These are phyloP conservation scores for Myotis vivesi DNA, from an alignment of 2,797 vertebrate genomes.

Conservation along the genomic window DNA sequence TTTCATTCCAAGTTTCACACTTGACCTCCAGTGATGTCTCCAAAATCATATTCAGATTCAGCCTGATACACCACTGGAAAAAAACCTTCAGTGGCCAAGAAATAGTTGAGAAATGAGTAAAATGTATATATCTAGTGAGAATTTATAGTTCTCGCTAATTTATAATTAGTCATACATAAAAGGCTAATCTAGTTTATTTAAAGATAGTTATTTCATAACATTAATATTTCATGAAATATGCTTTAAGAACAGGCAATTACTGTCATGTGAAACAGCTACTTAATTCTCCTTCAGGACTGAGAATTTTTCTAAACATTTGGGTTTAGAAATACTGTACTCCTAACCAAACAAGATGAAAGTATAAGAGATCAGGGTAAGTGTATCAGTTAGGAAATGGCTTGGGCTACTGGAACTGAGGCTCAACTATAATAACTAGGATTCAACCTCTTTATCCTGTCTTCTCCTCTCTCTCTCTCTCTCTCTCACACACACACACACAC, in stretches of 20 bases:
- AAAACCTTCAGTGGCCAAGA: neutral
- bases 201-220: slow-evolving; percentile 6
- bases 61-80: neutral
- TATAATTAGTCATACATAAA: slow-evolving; percentile 33
- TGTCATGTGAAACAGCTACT: neutral
- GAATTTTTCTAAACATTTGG: neutral
- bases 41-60: neutral
- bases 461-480: neutral
- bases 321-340: slow-evolving; percentile 7
- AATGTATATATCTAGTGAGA: neutral
- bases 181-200: neutral
- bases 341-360: neutral
- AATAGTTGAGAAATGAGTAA: neutral
- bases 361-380: neutral
- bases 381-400: neutral
- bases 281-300: slow-evolving; percentile 18
- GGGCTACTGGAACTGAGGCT: neutral
- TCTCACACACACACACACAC: neutral
- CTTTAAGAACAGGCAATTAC: neutral
- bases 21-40: neutral
- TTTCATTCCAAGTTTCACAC: slow-evolving; percentile 1
- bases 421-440: neutral
- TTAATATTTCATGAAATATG: neutral
- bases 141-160: neutral
- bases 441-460: neutral